Conservation (phyloP, 2,888 invertebrate species). For the Nephrotoma flavescens region DNA sequence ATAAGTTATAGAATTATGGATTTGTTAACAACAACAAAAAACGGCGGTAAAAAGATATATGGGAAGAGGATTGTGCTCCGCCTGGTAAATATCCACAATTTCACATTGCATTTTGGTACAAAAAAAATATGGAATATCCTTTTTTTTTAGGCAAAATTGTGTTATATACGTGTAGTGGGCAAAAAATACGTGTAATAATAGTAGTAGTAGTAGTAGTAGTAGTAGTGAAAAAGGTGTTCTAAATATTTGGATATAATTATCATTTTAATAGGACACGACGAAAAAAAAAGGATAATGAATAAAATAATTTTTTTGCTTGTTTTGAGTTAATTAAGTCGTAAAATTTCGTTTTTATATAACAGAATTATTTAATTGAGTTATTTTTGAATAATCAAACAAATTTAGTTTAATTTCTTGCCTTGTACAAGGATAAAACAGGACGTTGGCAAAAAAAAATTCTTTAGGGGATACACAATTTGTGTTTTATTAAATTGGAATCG, state of each 20-base stretch:
- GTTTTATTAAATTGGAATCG: too few relatives aligned
- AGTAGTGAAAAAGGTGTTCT: neutral
- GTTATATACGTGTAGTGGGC: neutral
- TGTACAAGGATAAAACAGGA: neutral
- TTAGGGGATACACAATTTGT: too few relatives aligned
- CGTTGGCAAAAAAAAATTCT: too few relatives aligned
- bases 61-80: neutral
- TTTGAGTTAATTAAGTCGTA: neutral
- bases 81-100: neutral
- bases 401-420: neutral
- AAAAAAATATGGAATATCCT: neutral
- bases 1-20: constrained; percentile 3
- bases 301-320: neutral
- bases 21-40: neutral
- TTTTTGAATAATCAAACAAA: neutral
- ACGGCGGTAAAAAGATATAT: neutral
- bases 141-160: neutral
- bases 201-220: neutral
- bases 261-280: neutral
- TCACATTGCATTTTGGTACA: neutral
- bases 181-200: neutral
- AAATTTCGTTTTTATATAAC: neutral
- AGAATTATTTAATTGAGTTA: neutral
- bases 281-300: neutral
- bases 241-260: neutral